Evolutionary conservation across 2,113 vertebrate species (phyloP).

Genomic region (Epinephelus fuscoguttatus): DNA sequence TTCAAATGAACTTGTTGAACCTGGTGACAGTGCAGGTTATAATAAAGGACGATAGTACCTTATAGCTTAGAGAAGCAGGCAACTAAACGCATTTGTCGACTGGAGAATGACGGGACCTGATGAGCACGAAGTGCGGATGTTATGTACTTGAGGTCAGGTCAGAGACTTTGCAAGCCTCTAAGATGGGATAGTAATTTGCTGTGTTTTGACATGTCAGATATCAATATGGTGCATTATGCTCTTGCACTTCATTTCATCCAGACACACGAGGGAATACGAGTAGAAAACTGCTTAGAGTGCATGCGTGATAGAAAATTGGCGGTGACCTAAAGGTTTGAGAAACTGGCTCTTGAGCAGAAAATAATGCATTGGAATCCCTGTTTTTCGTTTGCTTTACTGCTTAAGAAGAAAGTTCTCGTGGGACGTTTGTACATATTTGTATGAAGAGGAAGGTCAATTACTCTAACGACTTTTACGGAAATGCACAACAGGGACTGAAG

Average conservation of each 20-base stretch:
- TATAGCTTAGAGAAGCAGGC: conserved; percentile 13
- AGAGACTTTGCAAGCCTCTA: conserved; percentile 42
- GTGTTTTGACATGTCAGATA: conserved; percentile 67
- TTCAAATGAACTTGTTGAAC: neutral
- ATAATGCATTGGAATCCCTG: conserved; percentile 5
- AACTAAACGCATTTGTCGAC: conserved; percentile 62
- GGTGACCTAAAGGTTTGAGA: conserved; percentile 14
- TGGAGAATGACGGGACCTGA: conserved; percentile 56
- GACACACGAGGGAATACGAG: conserved; percentile 37
- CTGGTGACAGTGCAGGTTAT: neutral
- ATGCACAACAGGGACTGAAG: neutral
- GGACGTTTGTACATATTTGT: neutral
- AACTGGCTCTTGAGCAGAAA: neutral
- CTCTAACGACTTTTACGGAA: neutral
- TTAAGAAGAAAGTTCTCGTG: neutral
- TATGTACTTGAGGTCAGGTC: conserved; percentile 52
- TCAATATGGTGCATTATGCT: conserved; percentile 72
- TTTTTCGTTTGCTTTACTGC: neutral
- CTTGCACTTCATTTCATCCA: conserved; percentile 63
- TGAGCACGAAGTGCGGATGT: conserved; percentile 54
- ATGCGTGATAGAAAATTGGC: conserved; percentile 10
- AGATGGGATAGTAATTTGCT: conserved; percentile 60
- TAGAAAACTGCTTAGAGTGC: conserved; percentile 55
- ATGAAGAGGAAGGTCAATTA: neutral
- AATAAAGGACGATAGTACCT: neutral